A percentile compares a stretch with the other conserved stretches of the same genome.
These are phyloP conservation scores for Bergia sp. DNA, from an alignment of 92 coral and sea anemone genomes.

Conservation along the genomic window DNA sequence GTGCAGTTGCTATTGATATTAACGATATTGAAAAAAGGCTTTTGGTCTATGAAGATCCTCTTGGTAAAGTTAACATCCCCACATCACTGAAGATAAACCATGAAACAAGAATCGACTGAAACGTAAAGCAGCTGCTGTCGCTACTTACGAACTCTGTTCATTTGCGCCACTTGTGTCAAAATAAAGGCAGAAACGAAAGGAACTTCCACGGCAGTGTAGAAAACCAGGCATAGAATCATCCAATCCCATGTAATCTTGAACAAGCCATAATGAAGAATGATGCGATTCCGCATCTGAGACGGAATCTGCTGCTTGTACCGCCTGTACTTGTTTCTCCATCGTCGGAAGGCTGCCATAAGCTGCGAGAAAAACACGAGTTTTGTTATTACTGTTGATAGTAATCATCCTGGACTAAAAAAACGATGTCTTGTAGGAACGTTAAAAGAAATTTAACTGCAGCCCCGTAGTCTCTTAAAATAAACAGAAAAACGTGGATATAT, in stretches of 20 bases:
- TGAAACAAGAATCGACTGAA: background rate
- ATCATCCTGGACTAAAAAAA: background rate
- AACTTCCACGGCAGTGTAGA: slow-evolving; percentile 96
- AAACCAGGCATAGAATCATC: slow-evolving; percentile 84
- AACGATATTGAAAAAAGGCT: too few relatives aligned
- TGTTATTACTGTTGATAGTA: background rate
- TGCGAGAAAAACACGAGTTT: slow-evolving; percentile 26
- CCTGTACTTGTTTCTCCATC: slow-evolving; percentile 91
- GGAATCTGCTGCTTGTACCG: slow-evolving; percentile 87
- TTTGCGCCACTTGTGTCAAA: slow-evolving; percentile 57
- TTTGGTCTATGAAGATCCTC: background rate
- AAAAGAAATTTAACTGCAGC: background rate
- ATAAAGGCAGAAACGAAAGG: slow-evolving; percentile 92
- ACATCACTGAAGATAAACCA: background rate
- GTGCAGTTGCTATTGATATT: background rate
- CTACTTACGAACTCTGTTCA: slow-evolving; percentile 42
- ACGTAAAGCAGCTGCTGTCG: background rate
- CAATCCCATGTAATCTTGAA: slow-evolving; percentile 99
- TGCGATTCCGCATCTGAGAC: slow-evolving; percentile 91
- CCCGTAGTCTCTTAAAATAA: too few relatives aligned
- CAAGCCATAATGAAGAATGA: slow-evolving; percentile 92
- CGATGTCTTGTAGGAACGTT: too few relatives aligned
- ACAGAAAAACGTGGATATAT: background rate
- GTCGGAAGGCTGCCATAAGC: slow-evolving; percentile 96
- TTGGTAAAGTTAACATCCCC: background rate